Evolutionary conservation across 1,140 invertebrate genomes (phyloP), one percentile per base, ranked within the genome.

Genomic region (Zaprionus davidi): DNA sequence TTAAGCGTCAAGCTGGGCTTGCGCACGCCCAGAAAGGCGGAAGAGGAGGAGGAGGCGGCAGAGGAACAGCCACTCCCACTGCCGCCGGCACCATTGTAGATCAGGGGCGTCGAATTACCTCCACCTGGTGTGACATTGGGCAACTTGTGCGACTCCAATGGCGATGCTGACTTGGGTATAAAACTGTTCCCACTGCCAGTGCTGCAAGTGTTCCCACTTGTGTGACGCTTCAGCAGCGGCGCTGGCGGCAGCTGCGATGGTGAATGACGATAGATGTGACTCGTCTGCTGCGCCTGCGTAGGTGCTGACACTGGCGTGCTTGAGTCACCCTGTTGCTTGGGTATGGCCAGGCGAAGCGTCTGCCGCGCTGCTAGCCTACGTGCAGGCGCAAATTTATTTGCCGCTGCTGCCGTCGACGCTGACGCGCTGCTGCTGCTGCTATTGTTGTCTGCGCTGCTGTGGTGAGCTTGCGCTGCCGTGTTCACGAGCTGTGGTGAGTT

Each of bases 371-470:
- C 91, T 81, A 92, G 79, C 53, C 90, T 90, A 78, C 91, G 92
- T 82, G 90, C 90, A 90, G 91, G 91, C 91, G 91, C 88, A 62
- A 82, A 92, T 71, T 90, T 87, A 82, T 92, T 86, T 63, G 69
- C 67, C 2, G 59, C n/a, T 44, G 59, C 13, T 36, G 58, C 11
- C 49, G 57, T 24, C 59, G 68, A 31, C 49, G 51, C 22, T 58
- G 51, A 31, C 57, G 53, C 5, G 67, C 15, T 60, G 65, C 7
- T 51, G 65, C 7, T 58, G 68, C 1, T 60, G 66, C 17, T 70
- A 46, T 17, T 53, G 57, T 2, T 38, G 56, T 12, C 46, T 31
- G 56, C 11, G 65, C 65, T 62, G 20, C 28, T 63, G 58, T 84
- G 79, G 74, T 84, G 81, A 76, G 76, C 71, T 79, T 78, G 68